Base-by-base conservation (phyloP, 2,797 vertebrate species). In the Takifugu rubripes region DNA sequence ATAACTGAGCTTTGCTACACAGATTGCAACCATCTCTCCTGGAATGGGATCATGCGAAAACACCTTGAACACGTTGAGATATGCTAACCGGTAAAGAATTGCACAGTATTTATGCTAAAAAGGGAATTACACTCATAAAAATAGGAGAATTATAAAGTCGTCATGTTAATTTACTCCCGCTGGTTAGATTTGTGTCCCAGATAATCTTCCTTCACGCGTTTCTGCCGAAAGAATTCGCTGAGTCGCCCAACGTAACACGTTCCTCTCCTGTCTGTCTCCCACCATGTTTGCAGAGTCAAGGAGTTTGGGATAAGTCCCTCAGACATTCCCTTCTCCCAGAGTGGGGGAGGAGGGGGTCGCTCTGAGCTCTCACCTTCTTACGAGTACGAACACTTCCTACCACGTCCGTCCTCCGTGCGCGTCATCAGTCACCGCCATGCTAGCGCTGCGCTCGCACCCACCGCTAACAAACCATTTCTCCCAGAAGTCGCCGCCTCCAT, bases 11-110 rank as follows among this genome's bases (percentile, higher is more conserved):
- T 60, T 70, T 29, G 9, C 27, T 75, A 47, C 44, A 15, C 81
- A 99, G 97, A 99, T 99, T 2, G 96, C 96, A 27, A 98, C 96
- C 27, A 96, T 99, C 89, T 98, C 97, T 84, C 96, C 97, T 7
- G 97, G 97, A 56, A 99, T 99, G 94, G 94, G 95, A 12, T 99
- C 97, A 6, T 99, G 97, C 91, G 96, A 99, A 93, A 98, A 99
- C 85, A 99, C 95, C 67, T 84, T 99, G 71, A 98, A 99, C 87
- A 99, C 97, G 0, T 65, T 99, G 87, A 92, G 97, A 94, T 99
- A 99, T 0, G 97, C 97, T 80, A 98, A 99, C 89, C 96, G 97
- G 97, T 98, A 90, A 75, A 85, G 12, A 52, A 24, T 17, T 5
- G 36, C 36, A 40, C 36, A 40, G 36, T 40, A 40, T 40, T 40